phyloP scores from a whole-genome alignment of 2,797 vertebrate species.

The Pseudomugil gertrudae region DNA sequence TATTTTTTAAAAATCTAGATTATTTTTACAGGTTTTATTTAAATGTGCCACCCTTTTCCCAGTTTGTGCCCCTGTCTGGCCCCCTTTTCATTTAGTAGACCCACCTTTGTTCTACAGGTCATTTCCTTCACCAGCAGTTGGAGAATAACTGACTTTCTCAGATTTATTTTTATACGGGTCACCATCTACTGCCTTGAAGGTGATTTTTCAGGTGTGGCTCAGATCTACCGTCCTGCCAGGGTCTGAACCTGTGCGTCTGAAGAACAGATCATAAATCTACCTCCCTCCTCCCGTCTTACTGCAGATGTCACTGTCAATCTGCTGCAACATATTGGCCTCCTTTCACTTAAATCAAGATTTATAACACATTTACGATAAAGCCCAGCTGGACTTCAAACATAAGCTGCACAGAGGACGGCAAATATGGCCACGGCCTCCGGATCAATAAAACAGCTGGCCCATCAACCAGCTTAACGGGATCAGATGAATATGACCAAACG shows the following conservation, averaged over 20 bases:
- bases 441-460: constrained; percentile 78
- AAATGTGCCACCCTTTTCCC: not conserved
- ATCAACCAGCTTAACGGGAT: constrained; percentile 54
- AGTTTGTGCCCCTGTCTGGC: not conserved
- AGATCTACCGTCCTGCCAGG: not conserved
- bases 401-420: constrained; percentile 46
- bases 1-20: not conserved
- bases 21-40: too few species aligned
- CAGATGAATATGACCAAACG: constrained; percentile 48
- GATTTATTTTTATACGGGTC: constrained; percentile 56
- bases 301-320: constrained; percentile 63
- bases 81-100: not conserved
- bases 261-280: constrained; percentile 63
- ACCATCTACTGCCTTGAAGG: constrained; percentile 39
- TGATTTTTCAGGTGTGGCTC: constrained; percentile 53
- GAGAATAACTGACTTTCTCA: constrained; percentile 33
- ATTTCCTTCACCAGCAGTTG: constrained; percentile 48
- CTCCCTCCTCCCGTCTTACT: constrained; percentile 39
- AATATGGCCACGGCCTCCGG: constrained; percentile 47
- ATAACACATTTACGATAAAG: constrained; percentile 68
- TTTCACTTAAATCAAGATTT: constrained; percentile 65
- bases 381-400: constrained; percentile 71
- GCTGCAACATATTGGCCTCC: constrained; percentile 60
- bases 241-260: constrained; percentile 40
- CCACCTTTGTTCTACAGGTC: constrained; percentile 18